Conservation (phyloP, 2,113 vertebrate species). For the Oxyruncus cristatus region DNA sequence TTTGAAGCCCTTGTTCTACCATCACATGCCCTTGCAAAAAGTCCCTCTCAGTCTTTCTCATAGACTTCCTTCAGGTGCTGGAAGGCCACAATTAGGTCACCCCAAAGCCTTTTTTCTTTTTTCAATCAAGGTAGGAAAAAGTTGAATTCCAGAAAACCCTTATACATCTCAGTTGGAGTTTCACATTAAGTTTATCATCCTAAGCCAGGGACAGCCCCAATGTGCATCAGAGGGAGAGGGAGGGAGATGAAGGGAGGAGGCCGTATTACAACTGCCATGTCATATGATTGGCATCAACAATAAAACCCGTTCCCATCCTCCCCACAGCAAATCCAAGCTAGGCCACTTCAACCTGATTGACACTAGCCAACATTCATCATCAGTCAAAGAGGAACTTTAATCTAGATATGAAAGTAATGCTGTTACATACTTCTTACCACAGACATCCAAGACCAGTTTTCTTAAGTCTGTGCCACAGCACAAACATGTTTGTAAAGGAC, state of each 20-base stretch:
- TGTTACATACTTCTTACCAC: neutral
- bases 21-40: neutral
- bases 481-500: neutral
- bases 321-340: neutral
- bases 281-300: neutral
- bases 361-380: neutral
- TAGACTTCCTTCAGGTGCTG: neutral
- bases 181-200: neutral
- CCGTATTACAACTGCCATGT: neutral
- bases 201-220: neutral
- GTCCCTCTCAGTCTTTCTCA: neutral
- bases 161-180: neutral
- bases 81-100: neutral
- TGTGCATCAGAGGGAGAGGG: fast-evolving
- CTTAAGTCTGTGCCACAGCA: neutral
- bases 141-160: neutral
- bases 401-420: neutral
- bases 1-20: neutral
- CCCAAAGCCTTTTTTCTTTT: neutral
- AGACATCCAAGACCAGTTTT: neutral
- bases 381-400: neutral
- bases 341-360: neutral
- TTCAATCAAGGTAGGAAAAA: neutral
- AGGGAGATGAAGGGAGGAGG: neutral
- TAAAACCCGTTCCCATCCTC: neutral